Percentiles rank a stretch among this genome's conserved stretches.
Conservation (phyloP, 2,113 vertebrate species). For the Nicator chloris region DNA sequence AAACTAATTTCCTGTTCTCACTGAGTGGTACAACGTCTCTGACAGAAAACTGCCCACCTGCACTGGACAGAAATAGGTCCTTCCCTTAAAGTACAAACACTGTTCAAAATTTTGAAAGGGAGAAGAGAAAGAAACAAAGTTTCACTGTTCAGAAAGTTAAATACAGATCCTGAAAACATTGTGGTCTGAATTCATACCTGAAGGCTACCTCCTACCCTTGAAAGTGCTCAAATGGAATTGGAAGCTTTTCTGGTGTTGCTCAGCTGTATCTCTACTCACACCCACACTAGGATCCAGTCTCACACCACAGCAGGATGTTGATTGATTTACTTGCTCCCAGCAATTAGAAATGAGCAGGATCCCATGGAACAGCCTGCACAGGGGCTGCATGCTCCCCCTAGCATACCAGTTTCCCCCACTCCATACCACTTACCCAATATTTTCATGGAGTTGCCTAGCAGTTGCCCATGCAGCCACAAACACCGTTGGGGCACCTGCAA, state of each 20-base stretch:
- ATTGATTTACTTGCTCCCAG: neutral
- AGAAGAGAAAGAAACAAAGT: neutral
- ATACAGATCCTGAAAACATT: neutral
- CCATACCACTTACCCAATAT: slow-evolving; percentile 78
- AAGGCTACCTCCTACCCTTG: neutral
- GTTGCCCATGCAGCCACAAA: slow-evolving; percentile 83
- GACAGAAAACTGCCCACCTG: neutral
- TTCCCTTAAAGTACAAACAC: neutral
- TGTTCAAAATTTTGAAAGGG: neutral
- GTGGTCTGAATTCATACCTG: neutral
- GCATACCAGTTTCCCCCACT: neutral
- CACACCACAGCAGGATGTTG: neutral
- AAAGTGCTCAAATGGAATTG: neutral
- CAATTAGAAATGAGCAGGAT: neutral
- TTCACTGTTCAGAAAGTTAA: neutral
- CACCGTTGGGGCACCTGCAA: slow-evolving; percentile 78
- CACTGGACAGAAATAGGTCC: neutral
- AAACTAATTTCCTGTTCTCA: neutral
- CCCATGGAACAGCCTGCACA: accelerated
- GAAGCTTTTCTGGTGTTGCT: neutral
- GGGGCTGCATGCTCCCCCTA: neutral
- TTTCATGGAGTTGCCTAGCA: slow-evolving; percentile 84
- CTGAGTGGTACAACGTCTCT: neutral
- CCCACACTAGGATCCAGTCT: neutral
- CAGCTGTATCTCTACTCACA: neutral